These are phyloP conservation scores for Ceriagrion tenellum DNA, from an alignment of 2,888 invertebrate genomes.

Conservation along the genomic window DNA sequence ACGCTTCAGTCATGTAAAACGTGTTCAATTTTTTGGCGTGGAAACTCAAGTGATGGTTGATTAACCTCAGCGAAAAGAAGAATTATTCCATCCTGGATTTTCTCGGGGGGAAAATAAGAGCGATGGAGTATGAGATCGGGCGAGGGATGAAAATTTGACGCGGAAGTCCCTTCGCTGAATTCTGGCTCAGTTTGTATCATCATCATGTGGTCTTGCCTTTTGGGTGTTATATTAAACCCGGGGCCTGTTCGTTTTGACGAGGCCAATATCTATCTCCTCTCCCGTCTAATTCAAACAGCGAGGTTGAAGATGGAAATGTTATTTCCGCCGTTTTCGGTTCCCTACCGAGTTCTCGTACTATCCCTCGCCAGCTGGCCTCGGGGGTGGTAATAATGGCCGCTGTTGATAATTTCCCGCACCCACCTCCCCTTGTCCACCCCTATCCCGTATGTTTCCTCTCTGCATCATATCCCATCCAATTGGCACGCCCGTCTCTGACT, in stretches of 20 bases:
- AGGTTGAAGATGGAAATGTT: neutral
- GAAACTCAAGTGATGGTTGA: too few relatives aligned
- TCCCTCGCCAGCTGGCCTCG: neutral
- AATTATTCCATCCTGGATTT: neutral
- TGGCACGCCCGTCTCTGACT: neutral
- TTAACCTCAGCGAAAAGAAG: too few relatives aligned
- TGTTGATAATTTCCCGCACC: neutral
- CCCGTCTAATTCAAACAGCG: neutral
- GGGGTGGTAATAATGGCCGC: neutral
- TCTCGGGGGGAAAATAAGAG: neutral
- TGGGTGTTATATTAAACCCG: neutral
- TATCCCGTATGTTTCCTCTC: neutral
- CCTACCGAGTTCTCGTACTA: neutral
- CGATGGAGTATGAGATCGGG: neutral
- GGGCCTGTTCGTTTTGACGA: constrained; percentile 3
- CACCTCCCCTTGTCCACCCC: neutral
- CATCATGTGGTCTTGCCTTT: neutral
- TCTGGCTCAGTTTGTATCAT: neutral
- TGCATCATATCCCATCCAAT: neutral
- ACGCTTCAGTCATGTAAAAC: too few relatives aligned
- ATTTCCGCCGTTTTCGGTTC: constrained; percentile 16
- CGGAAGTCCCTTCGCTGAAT: neutral
- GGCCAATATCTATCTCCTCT: constrained; percentile 32
- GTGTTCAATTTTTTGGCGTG: too few relatives aligned
- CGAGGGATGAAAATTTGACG: neutral